A percentile compares a stretch with the other conserved stretches of the same genome.
These are phyloP conservation scores for Kobus ellipsiprymnus DNA, from an alignment of 2,113 vertebrate species.

Conservation along the genomic window DNA sequence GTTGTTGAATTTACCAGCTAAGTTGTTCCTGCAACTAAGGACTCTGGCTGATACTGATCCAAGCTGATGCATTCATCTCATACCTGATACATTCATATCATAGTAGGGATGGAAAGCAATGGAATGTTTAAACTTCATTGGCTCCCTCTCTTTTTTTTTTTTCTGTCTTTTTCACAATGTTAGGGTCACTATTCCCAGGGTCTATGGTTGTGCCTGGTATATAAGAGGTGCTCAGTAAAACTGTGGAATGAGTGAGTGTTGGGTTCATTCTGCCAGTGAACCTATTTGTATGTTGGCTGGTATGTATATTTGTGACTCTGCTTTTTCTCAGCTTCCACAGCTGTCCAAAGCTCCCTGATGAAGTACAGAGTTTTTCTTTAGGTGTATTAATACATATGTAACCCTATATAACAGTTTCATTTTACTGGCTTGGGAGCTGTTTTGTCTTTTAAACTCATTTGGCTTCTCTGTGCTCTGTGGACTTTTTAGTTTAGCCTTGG, in stretches of 20 bases:
- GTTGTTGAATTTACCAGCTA: background rate
- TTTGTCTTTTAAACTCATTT: constrained; percentile 34
- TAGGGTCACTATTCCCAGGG: constrained; percentile 2
- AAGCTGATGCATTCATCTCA: background rate
- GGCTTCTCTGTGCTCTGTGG: background rate
- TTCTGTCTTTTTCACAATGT: background rate
- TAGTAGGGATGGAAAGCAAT: background rate
- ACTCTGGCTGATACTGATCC: background rate
- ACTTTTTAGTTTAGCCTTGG: constrained; percentile 9
- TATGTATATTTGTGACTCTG: background rate
- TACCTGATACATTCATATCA: background rate
- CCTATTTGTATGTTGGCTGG: background rate
- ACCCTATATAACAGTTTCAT: background rate
- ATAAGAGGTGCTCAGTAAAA: background rate
- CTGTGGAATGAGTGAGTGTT: background rate
- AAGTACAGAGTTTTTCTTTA: background rate
- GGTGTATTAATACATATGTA: background rate
- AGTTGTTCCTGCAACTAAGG: background rate
- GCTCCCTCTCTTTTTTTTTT: background rate
- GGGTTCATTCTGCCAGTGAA: background rate
- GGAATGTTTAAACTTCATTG: constrained; percentile 6
- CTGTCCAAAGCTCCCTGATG: background rate
- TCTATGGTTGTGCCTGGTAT: background rate
- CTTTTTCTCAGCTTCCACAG: constrained; percentile 22
- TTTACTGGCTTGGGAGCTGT: background rate